Conservation (phyloP, 2,888 invertebrate genomes). For the Nudaria mundana region DNA sequence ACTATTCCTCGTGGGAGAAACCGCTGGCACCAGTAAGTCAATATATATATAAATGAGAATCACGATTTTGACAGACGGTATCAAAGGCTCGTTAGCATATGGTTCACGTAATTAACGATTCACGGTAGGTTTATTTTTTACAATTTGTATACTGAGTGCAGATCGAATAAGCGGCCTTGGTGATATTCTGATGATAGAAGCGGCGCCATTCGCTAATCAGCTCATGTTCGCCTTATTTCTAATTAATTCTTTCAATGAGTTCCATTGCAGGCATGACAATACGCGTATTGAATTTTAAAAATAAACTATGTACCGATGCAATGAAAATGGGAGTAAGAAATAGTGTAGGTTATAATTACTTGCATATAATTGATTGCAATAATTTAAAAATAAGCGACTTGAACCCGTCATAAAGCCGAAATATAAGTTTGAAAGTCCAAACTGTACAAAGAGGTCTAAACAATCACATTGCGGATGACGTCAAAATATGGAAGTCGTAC, state of each 20-base stretch:
- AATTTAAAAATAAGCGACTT: no score
- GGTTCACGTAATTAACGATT: conserved; percentile 38
- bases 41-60: conserved; percentile 26
- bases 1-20: no score
- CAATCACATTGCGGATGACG: no score
- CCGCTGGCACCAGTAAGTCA: conserved; percentile 17
- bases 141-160: conserved; percentile 51
- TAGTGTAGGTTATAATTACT: no score
- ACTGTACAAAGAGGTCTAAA: no score
- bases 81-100: conserved; percentile 31
- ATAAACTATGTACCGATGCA: no score
- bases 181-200: conserved; percentile 41
- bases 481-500: no score
- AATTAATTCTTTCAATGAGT: conserved; percentile 51
- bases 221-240: conserved; percentile 40
- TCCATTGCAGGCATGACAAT: conserved; percentile 37
- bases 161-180: conserved; percentile 41
- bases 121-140: conserved; percentile 26
- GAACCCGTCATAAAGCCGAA: no score
- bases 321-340: no score
- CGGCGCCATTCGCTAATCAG: conserved; percentile 41
- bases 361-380: no score
- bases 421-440: no score
- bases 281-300: no score
- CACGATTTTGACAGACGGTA: conserved; percentile 37